These are phyloP conservation scores for Papilio polytes DNA, from an alignment of 1,140 invertebrate genomes.

Conservation along the genomic window DNA sequence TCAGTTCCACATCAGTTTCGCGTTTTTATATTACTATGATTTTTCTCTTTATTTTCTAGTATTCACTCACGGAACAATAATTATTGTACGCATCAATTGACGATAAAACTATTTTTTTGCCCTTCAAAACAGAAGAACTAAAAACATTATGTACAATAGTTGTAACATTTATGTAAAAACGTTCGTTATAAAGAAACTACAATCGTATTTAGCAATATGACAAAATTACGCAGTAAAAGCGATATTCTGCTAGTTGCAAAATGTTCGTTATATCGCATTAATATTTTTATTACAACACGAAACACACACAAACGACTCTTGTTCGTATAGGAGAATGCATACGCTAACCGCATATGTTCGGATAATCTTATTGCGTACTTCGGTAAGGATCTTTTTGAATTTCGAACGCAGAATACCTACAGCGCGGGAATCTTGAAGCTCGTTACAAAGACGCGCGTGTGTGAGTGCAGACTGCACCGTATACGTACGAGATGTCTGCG, in stretches of 20 bases:
- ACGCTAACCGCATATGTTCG: slow-evolving; percentile 27
- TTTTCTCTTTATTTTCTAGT: too few species aligned
- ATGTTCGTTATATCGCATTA: slow-evolving; percentile 37
- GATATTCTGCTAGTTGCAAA: slow-evolving; percentile 44
- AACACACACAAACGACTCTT: slow-evolving; percentile 35
- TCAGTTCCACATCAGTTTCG: too few species aligned
- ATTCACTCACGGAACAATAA: too few species aligned
- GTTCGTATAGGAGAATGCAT: slow-evolving; percentile 34
- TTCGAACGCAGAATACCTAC: slow-evolving; percentile 38
- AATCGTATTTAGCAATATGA: slow-evolving; percentile 30
- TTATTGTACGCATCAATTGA: not conserved
- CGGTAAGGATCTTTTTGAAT: slow-evolving; percentile 40
- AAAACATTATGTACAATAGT: not conserved
- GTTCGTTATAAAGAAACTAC: not conserved
- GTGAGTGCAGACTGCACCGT: slow-evolving; percentile 72
- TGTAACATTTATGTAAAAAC: not conserved
- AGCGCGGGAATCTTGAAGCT: slow-evolving; percentile 42
- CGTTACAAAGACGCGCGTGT: slow-evolving; percentile 50
- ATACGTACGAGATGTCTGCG: slow-evolving; percentile 59
- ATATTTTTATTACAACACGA: slow-evolving; percentile 43
- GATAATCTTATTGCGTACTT: slow-evolving; percentile 37
- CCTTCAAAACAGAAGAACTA: not conserved
- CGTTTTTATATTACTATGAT: too few species aligned
- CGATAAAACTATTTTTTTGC: not conserved
- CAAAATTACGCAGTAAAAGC: slow-evolving; percentile 39